These are phyloP conservation scores for Delphinus delphis DNA, from an alignment of 2,113 vertebrate genomes.

Conservation along the genomic window DNA sequence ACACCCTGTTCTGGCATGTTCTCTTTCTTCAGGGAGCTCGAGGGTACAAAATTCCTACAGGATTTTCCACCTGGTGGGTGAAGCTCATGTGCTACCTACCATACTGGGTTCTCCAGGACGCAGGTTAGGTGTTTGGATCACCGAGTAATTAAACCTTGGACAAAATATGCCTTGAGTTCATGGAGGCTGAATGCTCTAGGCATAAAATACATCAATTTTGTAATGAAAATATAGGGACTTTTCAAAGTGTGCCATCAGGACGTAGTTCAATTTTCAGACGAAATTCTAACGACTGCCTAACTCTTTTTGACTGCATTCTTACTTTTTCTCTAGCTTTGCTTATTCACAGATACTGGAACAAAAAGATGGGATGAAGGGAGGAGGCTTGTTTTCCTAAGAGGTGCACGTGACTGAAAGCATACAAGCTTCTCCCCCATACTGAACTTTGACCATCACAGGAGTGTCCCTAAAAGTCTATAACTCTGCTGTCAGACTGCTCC, in stretches of 20 bases:
- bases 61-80: background rate
- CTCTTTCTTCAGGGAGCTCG: background rate
- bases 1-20: background rate
- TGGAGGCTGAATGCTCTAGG: background rate
- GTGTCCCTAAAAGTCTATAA: background rate
- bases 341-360: background rate
- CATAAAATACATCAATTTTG: background rate
- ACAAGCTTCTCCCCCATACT: background rate
- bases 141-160: background rate
- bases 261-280: background rate
- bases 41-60: background rate
- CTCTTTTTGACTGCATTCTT: background rate
- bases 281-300: background rate
- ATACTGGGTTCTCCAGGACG: background rate
- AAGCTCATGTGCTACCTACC: background rate
- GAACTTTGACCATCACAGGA: background rate
- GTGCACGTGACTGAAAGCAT: background rate
- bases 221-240: background rate
- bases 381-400: background rate
- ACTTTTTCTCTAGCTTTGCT: background rate
- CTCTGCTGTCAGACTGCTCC: background rate
- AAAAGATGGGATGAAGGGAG: conserved; percentile 9
- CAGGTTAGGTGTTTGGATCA: background rate
- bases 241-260: background rate
- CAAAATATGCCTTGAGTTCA: background rate